Base-by-base conservation (phyloP, 1,140 invertebrate genomes). In the Platyscapa corneri region DNA sequence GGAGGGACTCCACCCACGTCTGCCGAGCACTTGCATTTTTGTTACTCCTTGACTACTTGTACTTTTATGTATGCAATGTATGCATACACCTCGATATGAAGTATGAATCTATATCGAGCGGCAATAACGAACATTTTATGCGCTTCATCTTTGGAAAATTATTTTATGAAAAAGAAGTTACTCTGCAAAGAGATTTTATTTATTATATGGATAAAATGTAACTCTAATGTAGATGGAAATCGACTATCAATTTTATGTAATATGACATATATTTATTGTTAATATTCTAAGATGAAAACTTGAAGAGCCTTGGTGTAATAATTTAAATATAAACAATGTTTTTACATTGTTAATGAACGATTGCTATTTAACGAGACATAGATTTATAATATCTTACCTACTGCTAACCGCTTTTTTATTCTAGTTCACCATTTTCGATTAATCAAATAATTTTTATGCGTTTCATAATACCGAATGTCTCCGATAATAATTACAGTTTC, bases 1-100 rank as follows among this genome's bases (percentile, higher is more conserved):
- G 83, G 83, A 84, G 76, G 60, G 75, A 84, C 75, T 78, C 46
- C 76, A 79, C 83, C 83, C 65, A 84, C 82, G 39, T 30, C 10
- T 60, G 37, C 32, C 49, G 34, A 32, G 79, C 64, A 65, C 64
- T 53, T 46, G 56, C 27, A 67, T 67, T 80, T 80, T 80, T 80
- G 30, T 78, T 78, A 60, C 76, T 78, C 32, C 32, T 56, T 14
- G 53, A 78, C 76, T 78, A 80, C 78, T 65, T 49, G 37, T 39
- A 32, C 74, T 74, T 74, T 74, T 74, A 74, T 74, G 39, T 74
- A 14, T 42, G 70, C 39, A 74, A 74, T 74, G 70, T 42, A 74
- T 42, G 23, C 37, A 14, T n/a, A 39, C 20, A 5, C 32, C 39
- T 72, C 67, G 67, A 72, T 72, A 67, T 67, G 34, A 34, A 67